Base-by-base conservation (phyloP, 2,113 vertebrate species). In the Colinus virginianus region DNA sequence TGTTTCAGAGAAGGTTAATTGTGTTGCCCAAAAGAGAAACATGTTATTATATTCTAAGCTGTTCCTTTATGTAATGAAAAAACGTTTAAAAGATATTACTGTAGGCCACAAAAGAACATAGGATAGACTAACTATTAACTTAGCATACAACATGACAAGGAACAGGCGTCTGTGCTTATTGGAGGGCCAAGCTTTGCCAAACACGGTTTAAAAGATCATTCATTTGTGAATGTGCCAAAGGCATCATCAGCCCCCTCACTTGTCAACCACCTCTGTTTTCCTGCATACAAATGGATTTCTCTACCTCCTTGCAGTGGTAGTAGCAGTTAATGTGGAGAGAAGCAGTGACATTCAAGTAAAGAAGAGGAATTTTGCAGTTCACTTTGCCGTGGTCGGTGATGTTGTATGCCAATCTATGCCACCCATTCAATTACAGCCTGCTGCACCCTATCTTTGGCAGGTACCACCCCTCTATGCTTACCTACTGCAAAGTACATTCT, bases 11-110 rank as follows among this genome's bases (percentile, higher is more conserved):
- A 95, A 93, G 84, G 87, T 90, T 90, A 90, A 91, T 56, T 0
- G 0, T 78, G 68, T 77, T 87, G 74, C 78, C 72, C 62, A 74
- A 94, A 96, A 86, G 87, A 82, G 53, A 91, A 95, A 92, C 90
- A 78, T 28, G 51, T 53, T 81, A 75, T 93, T 94, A 56, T 80
- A 55, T 83, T 90, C 77, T 85, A 78, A 85, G 36, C 49, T 71
- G 67, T 79, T 93, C 82, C 80, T 94, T 83, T 87, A 85, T 69
- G 64, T 66, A 94, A 89, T 72, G 80, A 72, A 94, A 87, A 48
- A 79, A 75, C 88, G 79, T 95, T 95, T 87, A 76, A 95, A 92
- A 93, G 49, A 38, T 63, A 87, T 93, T 86, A 87, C 78, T 72
- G 58, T 69, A 53, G 87, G 80, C 88, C 78, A 79, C n/a, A 74